Evolutionary conservation across 1,140 invertebrate species (phyloP), one percentile per base, ranked within the genome.

Genomic region (Neodiprion virginianus): DNA sequence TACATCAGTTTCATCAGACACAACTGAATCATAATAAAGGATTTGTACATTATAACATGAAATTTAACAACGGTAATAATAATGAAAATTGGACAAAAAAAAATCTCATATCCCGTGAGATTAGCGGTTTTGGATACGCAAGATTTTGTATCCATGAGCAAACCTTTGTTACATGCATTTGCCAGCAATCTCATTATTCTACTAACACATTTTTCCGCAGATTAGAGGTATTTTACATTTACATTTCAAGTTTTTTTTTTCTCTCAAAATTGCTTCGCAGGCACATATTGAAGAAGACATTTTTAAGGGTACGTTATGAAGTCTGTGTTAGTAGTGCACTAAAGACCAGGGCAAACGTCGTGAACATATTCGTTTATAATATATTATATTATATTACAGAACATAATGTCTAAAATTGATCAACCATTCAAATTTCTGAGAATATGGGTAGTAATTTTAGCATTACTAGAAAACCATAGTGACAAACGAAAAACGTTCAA

Each of bases 31-130:
- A 77, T 80, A 80, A 80, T 77, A 80, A 79, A 76, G 75, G 72
- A 79, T 82, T 83, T 83, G 81, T 85, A 84, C 80, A 83, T 83
- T 82, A 83, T 84, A 78, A 84, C 80, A 83, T 82, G 71, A 81
- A 82, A 80, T 83, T 80, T 76, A 73, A 21, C 17, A 21, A 21
- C 17, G 17, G 65, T 75, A 79, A 80, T 82, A 80, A 83, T 82
- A 53, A 53, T 11, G n/a, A 53, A 53, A 53, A 53, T 53, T 14
- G 17, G 17, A 21, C 17, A 21, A 21, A 21, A 21, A 21, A 21
- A 21, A 81, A 84, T 78, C 77, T 84, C 75, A 76, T 76, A 80
- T 81, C 80, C 53, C 53, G 75, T 83, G 81, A 80, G 76, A 75
- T 75, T 81, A 69, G 76, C 70, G 76, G 69, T 78, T 71, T 69